A percentile compares a stretch with the other conserved stretches of the same genome.
Conservation (phyloP, 2,113 vertebrate genomes). For the Vanacampus margaritifer region DNA sequence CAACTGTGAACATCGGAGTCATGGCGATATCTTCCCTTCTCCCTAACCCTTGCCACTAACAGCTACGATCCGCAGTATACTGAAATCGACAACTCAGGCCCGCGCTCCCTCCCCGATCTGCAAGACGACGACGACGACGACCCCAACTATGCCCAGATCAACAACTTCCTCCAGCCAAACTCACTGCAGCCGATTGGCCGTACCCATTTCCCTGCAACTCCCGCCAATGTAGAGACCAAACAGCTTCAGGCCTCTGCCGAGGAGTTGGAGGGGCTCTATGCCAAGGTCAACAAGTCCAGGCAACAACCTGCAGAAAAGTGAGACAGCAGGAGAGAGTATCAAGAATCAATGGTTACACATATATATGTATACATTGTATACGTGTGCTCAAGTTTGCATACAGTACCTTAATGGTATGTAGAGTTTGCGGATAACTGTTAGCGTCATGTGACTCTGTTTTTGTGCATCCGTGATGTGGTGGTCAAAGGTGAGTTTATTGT, state of each 20-base stretch:
- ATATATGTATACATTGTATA: too few species aligned
- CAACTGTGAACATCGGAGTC: slow-evolving; percentile 8
- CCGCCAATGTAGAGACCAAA: slow-evolving; percentile 15
- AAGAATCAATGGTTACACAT: background rate
- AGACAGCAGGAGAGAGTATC: slow-evolving; percentile 7
- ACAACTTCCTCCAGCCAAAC: slow-evolving; percentile 79
- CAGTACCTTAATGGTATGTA: too few species aligned
- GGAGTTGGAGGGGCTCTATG: slow-evolving; percentile 86
- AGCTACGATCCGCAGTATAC: slow-evolving; percentile 79
- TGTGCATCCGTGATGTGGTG: too few species aligned
- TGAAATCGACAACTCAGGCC: slow-evolving; percentile 65
- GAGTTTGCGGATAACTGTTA: too few species aligned
- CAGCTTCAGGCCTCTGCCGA: slow-evolving; percentile 66
- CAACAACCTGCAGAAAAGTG: slow-evolving; percentile 80
- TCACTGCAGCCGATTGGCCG: slow-evolving; percentile 53
- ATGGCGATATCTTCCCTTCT: background rate
- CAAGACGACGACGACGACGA: slow-evolving; percentile 90
- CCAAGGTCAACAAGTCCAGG: slow-evolving; percentile 88
- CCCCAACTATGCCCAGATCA: slow-evolving; percentile 90
- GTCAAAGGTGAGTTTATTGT: too few species aligned
- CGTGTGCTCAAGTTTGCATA: too few species aligned
- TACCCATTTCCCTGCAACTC: slow-evolving; percentile 67
- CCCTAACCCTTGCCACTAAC: background rate
- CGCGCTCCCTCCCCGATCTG: slow-evolving; percentile 66
- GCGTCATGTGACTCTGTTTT: too few species aligned